A percentile compares a stretch with the other conserved stretches of the same genome.
Conservation (phyloP, 2,797 vertebrate genomes). For the Mormyrops attenuatus region DNA sequence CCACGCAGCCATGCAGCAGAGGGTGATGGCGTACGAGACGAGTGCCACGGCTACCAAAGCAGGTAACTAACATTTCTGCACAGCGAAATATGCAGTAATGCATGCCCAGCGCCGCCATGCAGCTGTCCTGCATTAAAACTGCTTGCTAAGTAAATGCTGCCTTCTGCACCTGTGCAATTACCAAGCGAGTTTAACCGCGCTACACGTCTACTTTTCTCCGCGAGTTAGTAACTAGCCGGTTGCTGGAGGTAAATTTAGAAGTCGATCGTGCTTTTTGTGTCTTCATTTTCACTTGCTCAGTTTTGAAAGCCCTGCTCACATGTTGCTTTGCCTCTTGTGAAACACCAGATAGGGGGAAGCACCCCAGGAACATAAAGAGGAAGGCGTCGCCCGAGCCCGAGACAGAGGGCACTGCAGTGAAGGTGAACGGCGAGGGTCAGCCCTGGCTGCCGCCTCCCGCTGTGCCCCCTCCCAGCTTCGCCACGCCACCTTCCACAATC, state of each 20-base stretch:
- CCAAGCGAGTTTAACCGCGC: not conserved
- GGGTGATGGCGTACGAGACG: slow-evolving; percentile 72
- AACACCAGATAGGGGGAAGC: slow-evolving; percentile 58
- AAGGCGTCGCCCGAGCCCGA: slow-evolving; percentile 88
- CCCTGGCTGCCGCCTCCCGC: slow-evolving; percentile 74
- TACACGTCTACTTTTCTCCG: not conserved
- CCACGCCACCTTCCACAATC: slow-evolving; percentile 70
- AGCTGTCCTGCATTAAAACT: not conserved
- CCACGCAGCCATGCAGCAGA: slow-evolving; percentile 65
- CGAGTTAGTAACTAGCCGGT: not conserved
- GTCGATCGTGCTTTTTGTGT: not conserved
- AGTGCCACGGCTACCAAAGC: slow-evolving; percentile 69
- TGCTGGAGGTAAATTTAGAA: not conserved
- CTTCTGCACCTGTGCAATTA: not conserved
- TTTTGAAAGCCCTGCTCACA: slow-evolving; percentile 13
- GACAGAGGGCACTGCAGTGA: slow-evolving; percentile 65
- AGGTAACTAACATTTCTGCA: slow-evolving; percentile 52
- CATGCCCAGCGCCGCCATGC: not conserved
- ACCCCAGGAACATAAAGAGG: slow-evolving; percentile 66
- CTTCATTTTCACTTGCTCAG: not conserved
- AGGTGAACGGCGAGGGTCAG: slow-evolving; percentile 78
- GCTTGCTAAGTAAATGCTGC: not conserved
- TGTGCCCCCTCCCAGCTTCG: slow-evolving; percentile 63
- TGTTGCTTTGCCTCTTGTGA: slow-evolving; percentile 11
- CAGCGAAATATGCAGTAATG: not conserved